These are phyloP conservation scores for Puffinus mauretanicus DNA, from an alignment of 2,113 vertebrate species.

Conservation along the genomic window DNA sequence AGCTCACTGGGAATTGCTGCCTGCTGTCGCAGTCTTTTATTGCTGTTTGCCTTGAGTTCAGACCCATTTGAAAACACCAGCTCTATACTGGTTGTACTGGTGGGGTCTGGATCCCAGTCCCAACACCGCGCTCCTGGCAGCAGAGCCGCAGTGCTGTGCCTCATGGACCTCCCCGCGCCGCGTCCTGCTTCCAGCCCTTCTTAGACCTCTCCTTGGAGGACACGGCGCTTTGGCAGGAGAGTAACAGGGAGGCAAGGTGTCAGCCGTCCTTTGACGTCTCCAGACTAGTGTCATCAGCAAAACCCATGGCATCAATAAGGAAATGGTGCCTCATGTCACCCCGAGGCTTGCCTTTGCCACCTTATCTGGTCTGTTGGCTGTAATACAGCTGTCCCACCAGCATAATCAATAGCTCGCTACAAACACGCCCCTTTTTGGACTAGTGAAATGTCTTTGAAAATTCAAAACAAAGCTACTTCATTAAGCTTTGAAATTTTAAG, in stretches of 20 bases:
- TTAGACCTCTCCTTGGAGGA: neutral
- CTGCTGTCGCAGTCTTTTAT: neutral
- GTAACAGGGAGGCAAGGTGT: neutral
- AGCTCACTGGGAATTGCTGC: neutral
- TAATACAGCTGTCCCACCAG: too few species aligned
- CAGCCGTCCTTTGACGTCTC: neutral
- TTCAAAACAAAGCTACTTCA: neutral
- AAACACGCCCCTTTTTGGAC: neutral
- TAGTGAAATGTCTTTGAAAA: neutral
- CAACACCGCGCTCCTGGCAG: accelerated
- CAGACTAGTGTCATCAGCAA: neutral
- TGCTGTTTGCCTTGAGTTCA: neutral
- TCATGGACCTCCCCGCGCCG: accelerated
- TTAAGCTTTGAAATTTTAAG: neutral
- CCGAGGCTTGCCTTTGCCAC: neutral
- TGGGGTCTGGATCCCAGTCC: neutral
- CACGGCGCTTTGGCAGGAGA: neutral
- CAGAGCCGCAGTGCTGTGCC: too few species aligned
- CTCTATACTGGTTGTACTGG: neutral
- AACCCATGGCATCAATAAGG: neutral
- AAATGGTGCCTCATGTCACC: neutral
- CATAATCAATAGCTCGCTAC: neutral
- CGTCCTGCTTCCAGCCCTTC: neutral
- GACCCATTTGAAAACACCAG: neutral
- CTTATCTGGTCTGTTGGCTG: neutral